Conservation (phyloP, 2,888 invertebrate genomes). For the Physocephala rufipes region DNA sequence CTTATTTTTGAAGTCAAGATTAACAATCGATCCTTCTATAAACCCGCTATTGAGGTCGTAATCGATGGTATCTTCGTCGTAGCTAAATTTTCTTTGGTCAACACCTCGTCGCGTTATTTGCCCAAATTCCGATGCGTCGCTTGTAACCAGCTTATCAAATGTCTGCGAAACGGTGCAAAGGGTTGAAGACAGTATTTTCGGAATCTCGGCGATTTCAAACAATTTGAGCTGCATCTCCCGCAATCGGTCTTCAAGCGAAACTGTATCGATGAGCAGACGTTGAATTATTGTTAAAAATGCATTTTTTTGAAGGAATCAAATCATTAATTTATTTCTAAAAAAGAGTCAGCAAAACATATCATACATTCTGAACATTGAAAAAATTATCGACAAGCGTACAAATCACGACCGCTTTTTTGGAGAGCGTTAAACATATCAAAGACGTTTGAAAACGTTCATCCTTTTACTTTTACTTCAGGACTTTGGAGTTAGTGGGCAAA, state of each 20-base stretch:
- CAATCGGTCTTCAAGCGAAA: constrained; percentile 60
- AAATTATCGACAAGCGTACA: constrained; percentile 11
- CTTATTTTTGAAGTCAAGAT: constrained; percentile 34
- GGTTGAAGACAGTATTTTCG: constrained; percentile 62
- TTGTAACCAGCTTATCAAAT: constrained; percentile 56
- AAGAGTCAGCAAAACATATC: constrained; percentile 12
- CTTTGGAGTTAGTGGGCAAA: constrained; percentile 59
- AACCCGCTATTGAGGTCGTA: constrained; percentile 52
- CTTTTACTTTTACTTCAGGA: constrained; percentile 26
- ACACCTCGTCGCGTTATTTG: constrained; percentile 5
- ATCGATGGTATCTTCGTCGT: constrained; percentile 58
- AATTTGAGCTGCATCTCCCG: constrained; percentile 64
- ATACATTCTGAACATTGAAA: constrained; percentile 27
- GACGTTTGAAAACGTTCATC: neutral
- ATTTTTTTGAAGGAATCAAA: neutral
- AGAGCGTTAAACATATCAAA: neutral
- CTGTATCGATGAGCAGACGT: constrained; percentile 44
- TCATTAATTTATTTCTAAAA: constrained; percentile 17
- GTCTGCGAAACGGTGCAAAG: constrained; percentile 63
- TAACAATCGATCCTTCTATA: constrained; percentile 38
- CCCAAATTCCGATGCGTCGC: constrained; percentile 28
- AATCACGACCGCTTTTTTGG: neutral
- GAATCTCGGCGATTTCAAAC: constrained; percentile 65
- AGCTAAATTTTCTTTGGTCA: constrained; percentile 54
- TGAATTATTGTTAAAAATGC: constrained; percentile 11